Conservation (phyloP, 2,888 invertebrate species). For the Strigamia crassipes region DNA sequence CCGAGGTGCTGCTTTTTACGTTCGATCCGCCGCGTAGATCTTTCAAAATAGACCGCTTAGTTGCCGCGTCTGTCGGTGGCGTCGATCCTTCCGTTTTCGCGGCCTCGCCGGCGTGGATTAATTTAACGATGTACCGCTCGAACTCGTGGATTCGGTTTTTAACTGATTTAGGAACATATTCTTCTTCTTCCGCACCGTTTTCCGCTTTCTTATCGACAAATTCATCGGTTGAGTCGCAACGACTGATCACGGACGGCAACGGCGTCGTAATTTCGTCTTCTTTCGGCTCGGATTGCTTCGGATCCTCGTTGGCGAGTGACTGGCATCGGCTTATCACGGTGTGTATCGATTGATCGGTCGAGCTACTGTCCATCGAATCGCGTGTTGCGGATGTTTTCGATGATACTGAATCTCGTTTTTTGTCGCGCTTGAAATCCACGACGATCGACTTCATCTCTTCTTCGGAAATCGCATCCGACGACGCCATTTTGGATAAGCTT, state of each 20-base stretch:
- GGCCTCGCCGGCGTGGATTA: not conserved
- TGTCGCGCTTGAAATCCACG: not conserved
- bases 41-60: not conserved
- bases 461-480: not conserved
- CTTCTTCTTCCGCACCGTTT: not conserved
- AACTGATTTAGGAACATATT: conserved; percentile 2
- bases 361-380: not conserved
- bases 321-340: conserved; percentile 6
- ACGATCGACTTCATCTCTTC: not conserved
- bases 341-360: not conserved
- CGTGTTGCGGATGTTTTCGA: not conserved
- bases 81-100: not conserved
- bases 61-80: not conserved
- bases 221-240: not conserved
- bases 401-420: not conserved
- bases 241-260: not conserved
- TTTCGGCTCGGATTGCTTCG: not conserved
- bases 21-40: not conserved
- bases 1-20: not conserved
- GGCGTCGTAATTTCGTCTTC: not conserved
- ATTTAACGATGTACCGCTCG: not conserved
- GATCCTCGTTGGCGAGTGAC: not conserved
- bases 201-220: not conserved
- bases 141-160: not conserved
- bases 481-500: not conserved